A percentile compares a stretch with the other conserved stretches of the same genome.
phyloP scores from a whole-genome alignment of 1,140 invertebrate species.

The Andrena cerasifolii region DNA sequence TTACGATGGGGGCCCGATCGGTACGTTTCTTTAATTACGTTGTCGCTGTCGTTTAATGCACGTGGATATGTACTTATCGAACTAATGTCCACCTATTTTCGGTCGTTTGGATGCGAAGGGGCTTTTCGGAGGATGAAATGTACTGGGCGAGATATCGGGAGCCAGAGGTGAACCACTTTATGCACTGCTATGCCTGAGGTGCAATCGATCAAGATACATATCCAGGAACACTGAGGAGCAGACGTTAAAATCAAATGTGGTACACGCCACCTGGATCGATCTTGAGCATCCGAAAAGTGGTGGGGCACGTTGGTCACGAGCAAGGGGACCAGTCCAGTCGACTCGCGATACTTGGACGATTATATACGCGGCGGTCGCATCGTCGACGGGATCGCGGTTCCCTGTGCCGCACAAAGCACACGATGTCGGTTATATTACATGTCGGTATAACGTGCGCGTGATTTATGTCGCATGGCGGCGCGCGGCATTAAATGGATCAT shows the following conservation, averaged over 20 bases:
- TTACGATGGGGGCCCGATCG: not conserved
- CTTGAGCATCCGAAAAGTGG: no score
- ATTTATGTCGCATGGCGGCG: slow-evolving; percentile 69
- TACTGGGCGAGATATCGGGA: no score
- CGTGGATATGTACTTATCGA: not conserved
- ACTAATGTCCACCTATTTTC: no score
- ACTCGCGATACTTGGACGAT: slow-evolving; percentile 3
- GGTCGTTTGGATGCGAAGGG: no score
- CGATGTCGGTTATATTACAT: slow-evolving; percentile 71
- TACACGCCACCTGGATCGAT: not conserved
- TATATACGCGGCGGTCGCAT: slow-evolving; percentile 14
- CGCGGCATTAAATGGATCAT: slow-evolving; percentile 71
- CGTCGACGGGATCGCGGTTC: slow-evolving; percentile 32
- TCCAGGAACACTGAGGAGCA: no score
- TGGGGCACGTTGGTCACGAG: no score
- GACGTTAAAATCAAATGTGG: slow-evolving; percentile 12
- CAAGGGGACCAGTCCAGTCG: not conserved
- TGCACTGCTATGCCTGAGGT: no score
- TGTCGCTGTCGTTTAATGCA: not conserved
- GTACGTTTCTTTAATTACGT: slow-evolving; percentile 21
- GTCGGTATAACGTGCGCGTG: slow-evolving; percentile 69
- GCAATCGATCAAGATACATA: no score
- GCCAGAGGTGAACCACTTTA: no score
- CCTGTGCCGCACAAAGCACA: slow-evolving; percentile 47
- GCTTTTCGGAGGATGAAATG: no score